Evolutionary conservation across 1,140 invertebrate species (phyloP).

Genomic region (Caerostris extrusa): DNA sequence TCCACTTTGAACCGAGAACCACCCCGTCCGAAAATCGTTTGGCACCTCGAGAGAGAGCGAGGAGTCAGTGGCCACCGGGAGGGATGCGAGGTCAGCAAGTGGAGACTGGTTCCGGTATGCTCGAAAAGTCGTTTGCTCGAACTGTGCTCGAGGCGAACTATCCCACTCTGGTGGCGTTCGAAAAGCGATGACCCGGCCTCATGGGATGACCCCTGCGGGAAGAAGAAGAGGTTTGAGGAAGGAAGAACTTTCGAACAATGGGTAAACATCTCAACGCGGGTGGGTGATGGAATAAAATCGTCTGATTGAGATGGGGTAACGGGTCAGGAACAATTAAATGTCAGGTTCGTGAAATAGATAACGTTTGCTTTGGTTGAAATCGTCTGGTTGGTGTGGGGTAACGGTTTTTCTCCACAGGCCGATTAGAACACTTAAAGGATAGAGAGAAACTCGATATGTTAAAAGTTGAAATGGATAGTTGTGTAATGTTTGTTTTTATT

Average conservation of each 20-base stretch:
- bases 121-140: constrained; percentile 12
- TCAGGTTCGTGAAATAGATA: background rate
- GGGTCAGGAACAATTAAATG: background rate
- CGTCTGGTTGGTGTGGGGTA: background rate
- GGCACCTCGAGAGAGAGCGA: background rate
- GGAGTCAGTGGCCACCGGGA: constrained; percentile 3
- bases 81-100: background rate
- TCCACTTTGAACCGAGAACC: background rate
- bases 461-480: no score
- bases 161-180: constrained; percentile 15
- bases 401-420: no score
- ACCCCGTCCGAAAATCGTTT: background rate
- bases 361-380: background rate
- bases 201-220: background rate
- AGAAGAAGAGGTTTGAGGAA: background rate
- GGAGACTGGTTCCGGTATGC: constrained; percentile 40
- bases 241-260: background rate
- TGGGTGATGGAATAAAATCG: background rate
- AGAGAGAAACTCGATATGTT: no score
- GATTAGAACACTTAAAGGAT: no score
- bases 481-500: no score
- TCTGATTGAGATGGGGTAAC: background rate
- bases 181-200: constrained; percentile 29
- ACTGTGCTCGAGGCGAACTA: background rate
- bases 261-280: background rate